These are phyloP conservation scores for Paedocypris micromegethes DNA, from an alignment of 2,797 vertebrate species.

Conservation along the genomic window DNA sequence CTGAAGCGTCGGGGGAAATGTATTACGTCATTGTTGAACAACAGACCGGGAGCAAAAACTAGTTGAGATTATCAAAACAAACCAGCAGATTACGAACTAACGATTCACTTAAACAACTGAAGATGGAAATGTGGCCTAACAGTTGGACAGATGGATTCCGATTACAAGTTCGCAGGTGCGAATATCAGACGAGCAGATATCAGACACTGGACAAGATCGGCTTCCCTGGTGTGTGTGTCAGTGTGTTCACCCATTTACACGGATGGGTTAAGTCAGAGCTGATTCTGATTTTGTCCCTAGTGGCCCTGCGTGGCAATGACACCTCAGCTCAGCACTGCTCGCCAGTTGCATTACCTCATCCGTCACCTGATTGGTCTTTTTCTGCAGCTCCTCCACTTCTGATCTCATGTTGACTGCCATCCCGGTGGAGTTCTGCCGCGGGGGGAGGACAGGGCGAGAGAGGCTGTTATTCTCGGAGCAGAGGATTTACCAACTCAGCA, in stretches of 20 bases:
- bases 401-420: conserved; percentile 58
- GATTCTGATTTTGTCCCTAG: too few relatives aligned
- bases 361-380: conserved; percentile 71
- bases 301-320: too few relatives aligned
- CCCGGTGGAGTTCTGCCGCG: conserved; percentile 31
- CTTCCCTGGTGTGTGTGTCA: too few relatives aligned
- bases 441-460: conserved; percentile 28
- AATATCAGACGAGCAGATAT: too few relatives aligned
- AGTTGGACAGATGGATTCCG: too few relatives aligned
- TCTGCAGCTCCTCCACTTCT: conserved; percentile 65
- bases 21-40: conserved; percentile 38
- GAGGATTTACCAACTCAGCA: conserved; percentile 24
- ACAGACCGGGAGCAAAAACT: neutral
- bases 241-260: too few relatives aligned
- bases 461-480: conserved; percentile 42
- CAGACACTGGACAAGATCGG: too few relatives aligned
- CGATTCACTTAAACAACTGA: neutral
- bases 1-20: conserved; percentile 34
- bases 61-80: conserved; percentile 22
- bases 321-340: neutral
- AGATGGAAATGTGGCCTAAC: neutral
- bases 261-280: too few relatives aligned
- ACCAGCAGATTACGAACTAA: neutral
- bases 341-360: conserved; percentile 66
- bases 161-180: neutral